Evolutionary conservation across 2,797 vertebrate genomes (phyloP), one percentile per base, ranked within the genome.

Genomic region (Alosa sapidissima): DNA sequence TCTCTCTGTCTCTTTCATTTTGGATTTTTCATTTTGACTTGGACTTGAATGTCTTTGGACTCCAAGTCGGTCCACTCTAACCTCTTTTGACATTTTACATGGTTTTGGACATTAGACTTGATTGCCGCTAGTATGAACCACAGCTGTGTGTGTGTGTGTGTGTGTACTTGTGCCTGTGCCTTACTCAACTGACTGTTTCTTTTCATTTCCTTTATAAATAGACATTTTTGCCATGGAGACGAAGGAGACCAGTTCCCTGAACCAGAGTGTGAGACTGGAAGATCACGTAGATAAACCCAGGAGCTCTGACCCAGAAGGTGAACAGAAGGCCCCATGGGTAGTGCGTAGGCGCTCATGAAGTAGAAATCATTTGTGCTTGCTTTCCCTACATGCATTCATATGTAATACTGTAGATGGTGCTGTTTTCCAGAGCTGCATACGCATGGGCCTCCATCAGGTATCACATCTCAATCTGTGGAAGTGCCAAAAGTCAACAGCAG

Each of bases 211-310:
- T 75, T 75, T 75, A 65, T 65, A 24, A 11, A 65, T 24, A 65
- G 62, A 65, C 33, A 14, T 75, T 72, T 72, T 72, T 6, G 33
- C 13, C 36, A 41, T 75, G 14, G 33, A 45, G 13, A 33, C 36
- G 16, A 33, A 75, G 14, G 68, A 41, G 6, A 21, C 19, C 33
- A 75, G 68, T 75, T 19, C 33, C 14, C 11, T 75, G 68, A 45
- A 19, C 68, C 33, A 5, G 11, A 36, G 14, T 75, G 33, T 75
- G 36, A 75, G 3, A 5, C 3, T 41, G 36, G 33, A 45, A 75
- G 68, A 72, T 28, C 10, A 33, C 68, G 41, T 75, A 33, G 33
- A 75, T 75, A 75, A 75, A 75, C 68, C 68, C 33, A 75, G 33
- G 33, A 16, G 10, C 33, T 16, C 33, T 45, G 68, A 75, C 16